Evolutionary conservation across 1,140 invertebrate species (phyloP).

Genomic region (Bombus huntii): DNA sequence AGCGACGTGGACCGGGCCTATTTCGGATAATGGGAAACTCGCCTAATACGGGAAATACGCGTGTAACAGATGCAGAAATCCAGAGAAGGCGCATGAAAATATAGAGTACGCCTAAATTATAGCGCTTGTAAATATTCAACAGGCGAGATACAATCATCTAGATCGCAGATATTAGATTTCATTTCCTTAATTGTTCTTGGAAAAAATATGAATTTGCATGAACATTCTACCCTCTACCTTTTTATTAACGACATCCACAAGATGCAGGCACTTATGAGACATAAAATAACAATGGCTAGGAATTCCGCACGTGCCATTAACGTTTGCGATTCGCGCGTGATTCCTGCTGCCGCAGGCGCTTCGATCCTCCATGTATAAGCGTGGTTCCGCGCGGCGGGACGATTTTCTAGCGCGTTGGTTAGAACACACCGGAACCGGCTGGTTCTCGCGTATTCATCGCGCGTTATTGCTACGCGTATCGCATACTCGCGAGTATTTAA

Average conservation of each 20-base stretch:
- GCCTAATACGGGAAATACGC: too few species aligned
- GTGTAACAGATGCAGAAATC: too few species aligned
- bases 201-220: neutral
- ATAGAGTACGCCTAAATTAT: too few species aligned
- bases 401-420: constrained; percentile 16
- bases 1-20: too few species aligned
- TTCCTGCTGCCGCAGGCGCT: neutral
- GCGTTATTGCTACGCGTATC: neutral
- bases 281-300: neutral
- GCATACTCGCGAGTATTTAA: constrained; percentile 1
- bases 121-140: too few species aligned
- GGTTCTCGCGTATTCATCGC: neutral
- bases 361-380: neutral
- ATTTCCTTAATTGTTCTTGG: neutral
- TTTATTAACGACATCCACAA: neutral
- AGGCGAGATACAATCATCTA: too few species aligned
- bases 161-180: too few species aligned
- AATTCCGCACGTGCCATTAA: constrained; percentile 20
- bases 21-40: too few species aligned
- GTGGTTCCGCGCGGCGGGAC: constrained; percentile 4
- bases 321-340: constrained; percentile 1
- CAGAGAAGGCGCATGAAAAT: too few species aligned
- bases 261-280: neutral
- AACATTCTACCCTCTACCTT: neutral
- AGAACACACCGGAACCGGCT: constrained; percentile 13